These are phyloP conservation scores for Sanderia malayensis DNA, from an alignment of 30 jellyfish, hydroid and myxozoan species.

Conservation along the genomic window DNA sequence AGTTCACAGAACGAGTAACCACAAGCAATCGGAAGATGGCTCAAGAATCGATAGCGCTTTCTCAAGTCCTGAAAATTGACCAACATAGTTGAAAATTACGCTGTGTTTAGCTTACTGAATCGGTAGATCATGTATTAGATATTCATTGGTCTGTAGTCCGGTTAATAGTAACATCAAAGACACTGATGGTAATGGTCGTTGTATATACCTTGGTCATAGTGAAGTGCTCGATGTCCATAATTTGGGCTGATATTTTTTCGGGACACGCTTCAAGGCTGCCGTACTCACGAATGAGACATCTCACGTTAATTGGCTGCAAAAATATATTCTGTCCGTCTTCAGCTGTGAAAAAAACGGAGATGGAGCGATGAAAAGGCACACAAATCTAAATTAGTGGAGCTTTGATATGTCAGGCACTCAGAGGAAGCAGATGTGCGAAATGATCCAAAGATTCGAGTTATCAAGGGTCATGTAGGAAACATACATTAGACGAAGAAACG, in stretches of 20 bases:
- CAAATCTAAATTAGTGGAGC: too few species aligned
- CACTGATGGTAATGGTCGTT: too few species aligned
- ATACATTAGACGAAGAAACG: too few species aligned
- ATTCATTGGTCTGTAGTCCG: too few species aligned
- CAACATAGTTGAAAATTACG: neutral
- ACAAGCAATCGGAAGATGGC: conserved; percentile 86
- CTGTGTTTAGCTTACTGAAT: neutral
- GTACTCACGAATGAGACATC: conserved; percentile 84
- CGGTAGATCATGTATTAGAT: neutral
- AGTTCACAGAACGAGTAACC: conserved; percentile 86
- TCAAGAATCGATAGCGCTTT: conserved; percentile 80
- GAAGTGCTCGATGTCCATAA: conserved; percentile 67
- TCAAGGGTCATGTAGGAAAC: too few species aligned
- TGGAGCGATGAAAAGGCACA: too few species aligned
- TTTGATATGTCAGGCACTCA: too few species aligned
- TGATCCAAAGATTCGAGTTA: too few species aligned
- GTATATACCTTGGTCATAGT: conserved; percentile 77
- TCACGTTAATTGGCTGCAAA: conserved; percentile 73
- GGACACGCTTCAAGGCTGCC: conserved; percentile 84
- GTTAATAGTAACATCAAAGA: too few species aligned
- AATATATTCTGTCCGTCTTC: conserved; percentile 91
- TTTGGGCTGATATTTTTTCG: conserved; percentile 63
- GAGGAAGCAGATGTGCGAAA: too few species aligned
- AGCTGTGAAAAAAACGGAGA: conserved; percentile 58
- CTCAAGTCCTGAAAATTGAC: conserved; percentile 74